Percentiles rank a stretch among this genome's conserved stretches.
Conservation (phyloP, 2,888 invertebrate genomes). For the Xestia xanthographa region DNA sequence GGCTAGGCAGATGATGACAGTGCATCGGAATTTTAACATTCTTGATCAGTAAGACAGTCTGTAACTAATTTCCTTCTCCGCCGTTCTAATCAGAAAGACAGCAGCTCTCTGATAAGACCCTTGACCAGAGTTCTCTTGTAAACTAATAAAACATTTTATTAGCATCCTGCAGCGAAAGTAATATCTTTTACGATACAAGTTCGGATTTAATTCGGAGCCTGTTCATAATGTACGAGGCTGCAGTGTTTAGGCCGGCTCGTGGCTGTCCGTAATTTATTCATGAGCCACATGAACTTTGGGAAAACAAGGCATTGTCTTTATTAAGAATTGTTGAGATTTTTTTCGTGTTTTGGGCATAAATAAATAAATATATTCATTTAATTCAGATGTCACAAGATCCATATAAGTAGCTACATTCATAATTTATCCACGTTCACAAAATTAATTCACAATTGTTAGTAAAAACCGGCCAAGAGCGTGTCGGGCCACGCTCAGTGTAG, state of each 20-base stretch:
- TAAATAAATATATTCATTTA: no score
- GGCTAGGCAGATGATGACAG: no score
- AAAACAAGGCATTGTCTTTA: conserved; percentile 41
- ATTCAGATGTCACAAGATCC: no score
- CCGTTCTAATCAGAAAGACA: background rate
- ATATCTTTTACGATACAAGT: conserved; percentile 49
- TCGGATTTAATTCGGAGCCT: conserved; percentile 48
- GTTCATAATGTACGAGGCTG: conserved; percentile 45
- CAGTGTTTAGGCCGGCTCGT: conserved; percentile 16
- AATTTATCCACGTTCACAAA: no score
- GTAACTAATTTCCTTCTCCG: no score
- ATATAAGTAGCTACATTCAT: no score
- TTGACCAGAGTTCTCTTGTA: conserved; percentile 16
- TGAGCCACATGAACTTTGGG: conserved; percentile 27
- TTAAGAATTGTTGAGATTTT: conserved; percentile 15
- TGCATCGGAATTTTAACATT: no score
- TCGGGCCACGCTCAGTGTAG: no score
- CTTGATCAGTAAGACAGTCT: no score
- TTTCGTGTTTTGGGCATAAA: background rate
- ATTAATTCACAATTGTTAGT: no score
- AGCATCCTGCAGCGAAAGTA: conserved; percentile 25
- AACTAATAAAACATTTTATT: conserved; percentile 57
- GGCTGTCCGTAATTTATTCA: conserved; percentile 44
- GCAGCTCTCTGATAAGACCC: background rate
- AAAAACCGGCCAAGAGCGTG: no score